A percentile compares a stretch with the other conserved stretches of the same genome.
Conservation (phyloP, 2,888 invertebrate genomes). For the Bimastos eiseni region DNA sequence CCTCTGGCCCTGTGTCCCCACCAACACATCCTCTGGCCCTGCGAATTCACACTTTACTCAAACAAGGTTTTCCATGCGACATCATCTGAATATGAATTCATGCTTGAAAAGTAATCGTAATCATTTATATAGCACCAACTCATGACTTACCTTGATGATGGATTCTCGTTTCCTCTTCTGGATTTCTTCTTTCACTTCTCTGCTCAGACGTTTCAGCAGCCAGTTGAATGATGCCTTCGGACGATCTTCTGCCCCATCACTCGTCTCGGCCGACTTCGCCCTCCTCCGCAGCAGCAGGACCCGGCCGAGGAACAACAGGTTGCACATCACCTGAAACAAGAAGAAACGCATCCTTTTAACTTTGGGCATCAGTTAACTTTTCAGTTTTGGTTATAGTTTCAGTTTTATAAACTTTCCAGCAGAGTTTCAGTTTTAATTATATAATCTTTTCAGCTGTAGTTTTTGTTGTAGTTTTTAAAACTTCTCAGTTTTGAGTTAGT, state of each 20-base stretch:
- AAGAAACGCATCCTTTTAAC: neutral
- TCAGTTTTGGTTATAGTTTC: too few species aligned
- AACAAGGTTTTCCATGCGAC: neutral
- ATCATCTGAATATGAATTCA: neutral
- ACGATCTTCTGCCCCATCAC: slow-evolving; percentile 30
- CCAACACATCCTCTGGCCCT: too few species aligned
- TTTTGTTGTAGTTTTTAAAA: too few species aligned
- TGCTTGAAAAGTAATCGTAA: too few species aligned
- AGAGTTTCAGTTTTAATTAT: too few species aligned
- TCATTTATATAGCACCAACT: too few species aligned
- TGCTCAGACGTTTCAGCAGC: slow-evolving; percentile 72
- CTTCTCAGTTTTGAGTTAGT: too few species aligned
- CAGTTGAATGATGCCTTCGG: slow-evolving; percentile 48
- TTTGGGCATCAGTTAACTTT: too few species aligned
- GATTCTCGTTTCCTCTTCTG: slow-evolving; percentile 71
- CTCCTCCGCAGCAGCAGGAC: slow-evolving; percentile 39
- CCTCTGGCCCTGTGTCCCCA: too few species aligned
- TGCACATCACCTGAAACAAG: slow-evolving; percentile 63
- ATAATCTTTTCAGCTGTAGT: too few species aligned
- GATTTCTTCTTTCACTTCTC: slow-evolving; percentile 78
- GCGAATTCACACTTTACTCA: neutral
- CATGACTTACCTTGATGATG: slow-evolving; percentile 69
- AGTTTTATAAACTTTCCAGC: too few species aligned
- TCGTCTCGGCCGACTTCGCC: neutral
- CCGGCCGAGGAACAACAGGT: slow-evolving; percentile 73